Evolutionary conservation across 1,140 invertebrate genomes (phyloP), one percentile per base, ranked within the genome.

Genomic region (Armadillidium nasatum): DNA sequence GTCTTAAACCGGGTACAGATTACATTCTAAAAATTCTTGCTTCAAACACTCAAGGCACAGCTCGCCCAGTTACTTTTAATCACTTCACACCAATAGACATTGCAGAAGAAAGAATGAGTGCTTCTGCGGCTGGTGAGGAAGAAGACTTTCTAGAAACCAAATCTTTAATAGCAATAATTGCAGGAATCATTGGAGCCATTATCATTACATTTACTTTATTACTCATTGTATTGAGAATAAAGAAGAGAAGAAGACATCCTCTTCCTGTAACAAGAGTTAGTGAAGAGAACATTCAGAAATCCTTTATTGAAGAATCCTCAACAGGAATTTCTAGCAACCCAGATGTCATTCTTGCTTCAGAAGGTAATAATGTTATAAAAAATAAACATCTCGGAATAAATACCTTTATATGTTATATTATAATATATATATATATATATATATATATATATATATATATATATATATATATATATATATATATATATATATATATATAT

Each of bases 11-110:
- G n/a, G 93, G 90, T 68, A 95, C 93, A 1, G 90, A 92, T 80
- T 97, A 97, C 85, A 88, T 92, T 7, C 94, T 98, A 83, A 93
- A 91, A 67, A 89, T 97, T 33, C 91, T 92, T 89, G 91, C 94
- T 0, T 89, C 89, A 79, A 98, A 98, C 85, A 89, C 89, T 81
- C 88, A 94, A 66, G 94, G 94, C 0, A 89, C 90, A 21, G 71
- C 67, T 19, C 46, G 23, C 11, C 69, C 74, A 0, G 69, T 71
- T 0, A 71, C 69, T 13, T 68, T 76, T 15, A 46, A 45, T 22
- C 74, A 76, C 22, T 66, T 76, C 43, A 71, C 74, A 2, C 74
- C 74, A 23, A 76, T 76, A 19, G 74, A 76, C 68, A 76, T 76
- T 67, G 74, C 74, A 1, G 74, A 76, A 66, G 67, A 71, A 50